Evolutionary conservation across 2,797 vertebrate species (phyloP).

Genomic region (Lophotriccus pileatus): DNA sequence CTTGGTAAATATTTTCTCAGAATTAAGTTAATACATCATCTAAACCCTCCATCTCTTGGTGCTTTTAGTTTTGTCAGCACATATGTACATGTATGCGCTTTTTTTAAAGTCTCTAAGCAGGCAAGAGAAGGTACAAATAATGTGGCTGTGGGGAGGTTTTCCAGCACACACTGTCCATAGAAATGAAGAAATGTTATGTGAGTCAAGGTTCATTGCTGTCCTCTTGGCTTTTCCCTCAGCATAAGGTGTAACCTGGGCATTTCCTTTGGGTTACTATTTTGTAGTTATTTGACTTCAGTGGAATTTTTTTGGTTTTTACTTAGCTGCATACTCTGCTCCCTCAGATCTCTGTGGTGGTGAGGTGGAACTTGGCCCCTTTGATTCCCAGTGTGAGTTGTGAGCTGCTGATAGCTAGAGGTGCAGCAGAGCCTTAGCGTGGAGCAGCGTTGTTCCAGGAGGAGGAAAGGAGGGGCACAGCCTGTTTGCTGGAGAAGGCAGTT

Average conservation of each 20-base stretch:
- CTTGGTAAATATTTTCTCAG: constrained; percentile 59
- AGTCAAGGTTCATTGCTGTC: neutral
- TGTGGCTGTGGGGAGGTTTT: neutral
- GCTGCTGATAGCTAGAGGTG: neutral
- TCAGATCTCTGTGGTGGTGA: neutral
- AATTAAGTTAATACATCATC: constrained; percentile 3
- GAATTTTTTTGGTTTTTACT: neutral
- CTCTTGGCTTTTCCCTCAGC: neutral
- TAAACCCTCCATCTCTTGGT: neutral
- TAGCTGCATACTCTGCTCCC: neutral
- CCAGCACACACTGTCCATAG: neutral
- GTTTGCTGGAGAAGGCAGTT: neutral
- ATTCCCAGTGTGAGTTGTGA: neutral
- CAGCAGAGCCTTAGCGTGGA: neutral
- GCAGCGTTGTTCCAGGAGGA: neutral
- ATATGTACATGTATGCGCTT: neutral
- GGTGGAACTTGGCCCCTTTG: neutral
- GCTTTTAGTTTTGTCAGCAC: neutral
- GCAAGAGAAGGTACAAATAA: neutral
- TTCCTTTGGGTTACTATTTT: neutral
- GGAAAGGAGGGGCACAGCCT: neutral
- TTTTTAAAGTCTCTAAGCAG: neutral
- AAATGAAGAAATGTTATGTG: neutral
- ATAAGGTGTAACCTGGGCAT: neutral
- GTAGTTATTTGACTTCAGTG: neutral